Base-by-base conservation (phyloP, 2,888 invertebrate species). In the Melolontha melolontha region DNA sequence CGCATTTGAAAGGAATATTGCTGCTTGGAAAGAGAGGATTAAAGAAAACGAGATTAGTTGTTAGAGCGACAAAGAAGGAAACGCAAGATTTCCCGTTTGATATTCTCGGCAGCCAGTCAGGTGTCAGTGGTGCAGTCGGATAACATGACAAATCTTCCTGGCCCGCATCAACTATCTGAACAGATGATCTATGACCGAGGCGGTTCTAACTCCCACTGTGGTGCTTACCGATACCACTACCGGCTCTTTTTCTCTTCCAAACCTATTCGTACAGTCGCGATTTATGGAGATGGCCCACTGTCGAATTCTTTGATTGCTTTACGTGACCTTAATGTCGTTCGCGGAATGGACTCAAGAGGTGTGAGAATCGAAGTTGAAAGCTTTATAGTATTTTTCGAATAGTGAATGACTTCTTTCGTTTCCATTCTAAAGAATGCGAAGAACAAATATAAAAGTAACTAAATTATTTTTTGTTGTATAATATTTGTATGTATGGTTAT, bases 121-220 rank as follows among this genome's bases (percentile, higher is more conserved):
- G 71, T 74, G 72, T 72, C 74, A 71, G 72, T 72, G 72, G 71
- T 70, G 70, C 66, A 68, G 67, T 64, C 71, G 72, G 71, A 74
- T 74, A 75, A 73, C 73, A 74, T 73, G 74, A 74, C 74, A 75
- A 74, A 75, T 75, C 74, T 72, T 70, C 73, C 70, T 64, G 71
- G 71, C 72, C 71, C 72, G 73, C 73, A 74, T 73, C 74, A 72
- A 69, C 72, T 73, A 71, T 69, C 59, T 27, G 51, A 40, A 68
- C 67, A 69, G 69, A 74, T 73, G 75, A 73, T 73, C 73, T 73
- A 73, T 72, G 70, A 68, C 71, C 71, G 71, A 67, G 64, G 67
- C 67, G 65, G 68, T 42, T 51, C 52, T 51, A 29, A 57, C 42
- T 57, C 57, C 57, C 57, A 29, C 57, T 44, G 57, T 27, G 57